Base-by-base conservation (phyloP, 2,113 vertebrate genomes). In the Zootoca vivipara region DNA sequence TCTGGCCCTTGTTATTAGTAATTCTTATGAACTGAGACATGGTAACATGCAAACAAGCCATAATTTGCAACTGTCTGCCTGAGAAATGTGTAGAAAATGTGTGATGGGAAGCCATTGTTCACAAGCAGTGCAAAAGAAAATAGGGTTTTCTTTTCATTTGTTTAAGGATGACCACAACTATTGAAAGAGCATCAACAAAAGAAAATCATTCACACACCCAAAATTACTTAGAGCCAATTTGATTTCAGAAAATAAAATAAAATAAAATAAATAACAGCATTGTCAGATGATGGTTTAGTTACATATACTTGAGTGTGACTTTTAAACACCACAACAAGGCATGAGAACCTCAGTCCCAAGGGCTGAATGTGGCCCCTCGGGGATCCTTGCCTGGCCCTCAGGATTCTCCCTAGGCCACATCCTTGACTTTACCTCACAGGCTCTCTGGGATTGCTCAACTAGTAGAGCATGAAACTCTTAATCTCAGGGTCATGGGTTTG, bases 1-100 rank as follows among this genome's bases (percentile, higher is more conserved):
- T 95, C 93, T 93, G 94, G 93, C 90, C 93, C 93, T 92, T 70
- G 92, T 5, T 93, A 87, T 91, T 90, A 94, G 93, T 89, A 88
- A 89, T 82, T 88, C 86, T 93, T 92, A 93, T 42, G 90, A 74
- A 65, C 90, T 89, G 91, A 94, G 92, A 78, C 52, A 92, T 83
- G 90, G 86, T 92, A 91, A 92, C 85, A 78, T 56, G 80, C 40
- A 81, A 81, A 38, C 65, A 87, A 42, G 42, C 26, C 33, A 62
- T 74, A 74, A 72, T 75, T 87, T 33, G 62, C 69, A 74, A 74
- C 18, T 87, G 18, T 73, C 38, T 46, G 91, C 92, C 85, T 52
- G 64, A 91, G 35, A 24, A 93, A 91, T 89, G 85, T 84, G 89
- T 78, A 89, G 82, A 92, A 90, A 91, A 88, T 88, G 75, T 89